phyloP scores from a whole-genome alignment of 1,140 invertebrate genomes.

The Cotesia chilonis region DNA sequence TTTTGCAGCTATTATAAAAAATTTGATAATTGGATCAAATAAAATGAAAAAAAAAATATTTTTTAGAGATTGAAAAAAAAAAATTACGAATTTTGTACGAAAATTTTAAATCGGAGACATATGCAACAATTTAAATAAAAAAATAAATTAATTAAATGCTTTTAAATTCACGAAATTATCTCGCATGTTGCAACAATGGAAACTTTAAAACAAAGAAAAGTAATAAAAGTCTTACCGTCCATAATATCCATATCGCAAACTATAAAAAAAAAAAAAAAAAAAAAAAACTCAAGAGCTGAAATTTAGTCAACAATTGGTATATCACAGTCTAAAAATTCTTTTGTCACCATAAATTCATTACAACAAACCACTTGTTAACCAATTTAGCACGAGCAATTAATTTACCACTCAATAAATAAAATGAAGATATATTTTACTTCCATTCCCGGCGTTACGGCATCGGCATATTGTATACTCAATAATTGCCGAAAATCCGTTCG shows the following conservation, averaged over 20 bases:
- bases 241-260: constrained; percentile 45
- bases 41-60: too few relatives aligned
- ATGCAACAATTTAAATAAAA: too few relatives aligned
- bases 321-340: too few relatives aligned
- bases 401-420: not conserved
- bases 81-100: too few relatives aligned
- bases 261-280: not conserved
- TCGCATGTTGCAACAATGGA: not conserved
- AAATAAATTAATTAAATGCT: too few relatives aligned
- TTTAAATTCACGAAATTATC: too few relatives aligned
- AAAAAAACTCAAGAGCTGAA: too few relatives aligned
- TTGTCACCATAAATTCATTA: not conserved
- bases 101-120: too few relatives aligned
- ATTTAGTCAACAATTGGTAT: too few relatives aligned
- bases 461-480: constrained; percentile 1
- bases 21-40: too few relatives aligned
- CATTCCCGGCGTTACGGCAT: constrained; percentile 25
- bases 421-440: not conserved
- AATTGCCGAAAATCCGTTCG: constrained; percentile 35
- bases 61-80: too few relatives aligned
- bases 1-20: too few relatives aligned
- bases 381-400: not conserved
- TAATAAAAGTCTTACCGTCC: constrained; percentile 42
- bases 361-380: not conserved
- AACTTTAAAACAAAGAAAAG: not conserved